A percentile compares a stretch with the other conserved stretches of the same genome.
These are phyloP conservation scores for Serranus cabrilla DNA, from an alignment of 2,797 vertebrate species.

Conservation along the genomic window DNA sequence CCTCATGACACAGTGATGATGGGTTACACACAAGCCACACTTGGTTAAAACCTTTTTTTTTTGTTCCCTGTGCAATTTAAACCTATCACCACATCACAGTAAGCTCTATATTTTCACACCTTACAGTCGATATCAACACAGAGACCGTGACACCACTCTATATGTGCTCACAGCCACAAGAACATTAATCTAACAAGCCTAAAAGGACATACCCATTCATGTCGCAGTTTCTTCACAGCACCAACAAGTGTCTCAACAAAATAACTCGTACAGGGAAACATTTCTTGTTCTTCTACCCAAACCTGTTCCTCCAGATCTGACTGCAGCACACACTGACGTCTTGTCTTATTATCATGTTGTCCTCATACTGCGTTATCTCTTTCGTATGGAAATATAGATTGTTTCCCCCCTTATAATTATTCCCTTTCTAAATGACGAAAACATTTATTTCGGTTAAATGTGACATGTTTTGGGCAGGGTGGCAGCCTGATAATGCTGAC, in stretches of 20 bases:
- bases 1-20: constrained; percentile 7
- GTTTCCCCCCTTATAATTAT: neutral
- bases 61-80: constrained; percentile 2
- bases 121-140: constrained; percentile 4
- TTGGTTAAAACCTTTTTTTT: neutral
- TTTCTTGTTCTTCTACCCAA: constrained; percentile 85
- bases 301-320: constrained; percentile 82
- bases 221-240: constrained; percentile 41
- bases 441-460: neutral
- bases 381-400: neutral
- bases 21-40: constrained; percentile 1
- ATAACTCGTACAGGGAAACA: constrained; percentile 45
- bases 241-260: constrained; percentile 29
- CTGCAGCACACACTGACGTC: constrained; percentile 30
- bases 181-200: constrained; percentile 23
- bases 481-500: constrained; percentile 12
- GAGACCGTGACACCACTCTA: neutral
- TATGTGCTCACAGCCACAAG: constrained; percentile 2
- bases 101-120: constrained; percentile 4
- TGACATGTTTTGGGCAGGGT: constrained; percentile 1
- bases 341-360: constrained; percentile 27
- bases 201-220: constrained; percentile 61
- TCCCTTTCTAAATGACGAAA: neutral
- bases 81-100: neutral
- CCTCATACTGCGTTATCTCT: neutral